Conservation (phyloP, 2,113 vertebrate genomes). For the Oryzias curvinotus region DNA sequence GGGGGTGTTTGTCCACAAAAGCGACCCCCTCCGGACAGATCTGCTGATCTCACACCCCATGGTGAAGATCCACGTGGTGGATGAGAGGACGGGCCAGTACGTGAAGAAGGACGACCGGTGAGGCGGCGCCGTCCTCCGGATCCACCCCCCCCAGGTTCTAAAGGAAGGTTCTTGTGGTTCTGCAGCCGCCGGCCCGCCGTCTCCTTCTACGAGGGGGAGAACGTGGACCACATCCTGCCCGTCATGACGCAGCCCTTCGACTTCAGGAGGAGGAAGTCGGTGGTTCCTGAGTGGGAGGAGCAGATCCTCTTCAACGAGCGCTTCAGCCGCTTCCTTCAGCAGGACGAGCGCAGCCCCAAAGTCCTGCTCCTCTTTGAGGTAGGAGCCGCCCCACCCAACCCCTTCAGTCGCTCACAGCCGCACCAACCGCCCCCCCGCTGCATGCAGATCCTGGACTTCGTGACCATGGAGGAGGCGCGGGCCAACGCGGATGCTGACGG, state of each 20-base stretch:
- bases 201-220: conserved; percentile 86
- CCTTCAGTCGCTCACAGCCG: background rate
- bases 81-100: conserved; percentile 86
- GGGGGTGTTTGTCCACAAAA: conserved; percentile 88
- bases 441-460: conserved; percentile 89
- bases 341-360: conserved; percentile 76
- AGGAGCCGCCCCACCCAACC: conserved; percentile 30
- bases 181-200: conserved; percentile 83
- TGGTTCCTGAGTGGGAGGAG: conserved; percentile 93
- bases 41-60: conserved; percentile 88
- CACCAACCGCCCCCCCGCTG: conserved; percentile 14
- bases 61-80: conserved; percentile 92
- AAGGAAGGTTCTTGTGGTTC: conserved; percentile 2
- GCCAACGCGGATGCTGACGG: conserved; percentile 73
- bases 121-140: conserved; percentile 19
- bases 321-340: conserved; percentile 86
- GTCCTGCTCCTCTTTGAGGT: conserved; percentile 95
- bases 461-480: conserved; percentile 83
- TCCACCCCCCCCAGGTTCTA: background rate
- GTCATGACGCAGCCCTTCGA: conserved; percentile 91
- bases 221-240: conserved; percentile 84
- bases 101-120: conserved; percentile 91
- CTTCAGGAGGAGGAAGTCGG: conserved; percentile 87
- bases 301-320: conserved; percentile 94
- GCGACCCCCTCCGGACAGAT: conserved; percentile 88